A percentile compares a stretch with the other conserved stretches of the same genome.
These are phyloP conservation scores for Brienomyrus longianalis DNA, from an alignment of 2,113 vertebrate species.

Conservation along the genomic window DNA sequence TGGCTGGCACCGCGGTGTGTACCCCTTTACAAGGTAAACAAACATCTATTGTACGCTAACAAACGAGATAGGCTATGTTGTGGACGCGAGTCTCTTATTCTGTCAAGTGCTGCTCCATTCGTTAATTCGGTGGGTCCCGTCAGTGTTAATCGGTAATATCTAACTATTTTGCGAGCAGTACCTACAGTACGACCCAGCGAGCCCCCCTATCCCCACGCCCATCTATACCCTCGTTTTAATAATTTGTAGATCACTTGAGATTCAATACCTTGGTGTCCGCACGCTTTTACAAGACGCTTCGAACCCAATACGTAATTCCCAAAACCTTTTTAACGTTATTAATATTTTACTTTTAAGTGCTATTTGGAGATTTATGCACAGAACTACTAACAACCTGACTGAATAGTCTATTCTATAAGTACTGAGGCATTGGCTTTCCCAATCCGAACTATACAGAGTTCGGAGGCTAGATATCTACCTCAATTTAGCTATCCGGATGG, in stretches of 20 bases:
- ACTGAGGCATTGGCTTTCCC: neutral
- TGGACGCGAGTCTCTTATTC: conserved; percentile 30
- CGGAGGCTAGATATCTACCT: neutral
- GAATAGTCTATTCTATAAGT: neutral
- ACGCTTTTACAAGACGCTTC: neutral
- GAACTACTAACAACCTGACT: neutral
- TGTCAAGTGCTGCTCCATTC: conserved; percentile 23
- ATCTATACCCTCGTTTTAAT: conserved; percentile 21
- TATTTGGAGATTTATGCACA: neutral
- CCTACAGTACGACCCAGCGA: neutral
- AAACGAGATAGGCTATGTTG: conserved; percentile 48
- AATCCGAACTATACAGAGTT: neutral
- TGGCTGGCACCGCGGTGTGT: conserved; percentile 47
- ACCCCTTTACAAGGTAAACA: conserved; percentile 56
- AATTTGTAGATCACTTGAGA: conserved; percentile 1
- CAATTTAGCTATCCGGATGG: neutral
- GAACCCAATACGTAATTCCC: neutral
- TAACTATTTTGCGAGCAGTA: neutral
- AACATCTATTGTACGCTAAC: conserved; percentile 54
- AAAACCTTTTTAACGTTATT: neutral
- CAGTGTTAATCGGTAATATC: conserved; percentile 26
- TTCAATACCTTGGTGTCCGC: neutral
- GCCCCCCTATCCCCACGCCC: conserved; percentile 30
- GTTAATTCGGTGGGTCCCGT: conserved; percentile 14
- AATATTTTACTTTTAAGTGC: neutral